These are phyloP conservation scores for Stegophylla sp. DNA, from an alignment of 2,888 invertebrate species.

Conservation along the genomic window DNA sequence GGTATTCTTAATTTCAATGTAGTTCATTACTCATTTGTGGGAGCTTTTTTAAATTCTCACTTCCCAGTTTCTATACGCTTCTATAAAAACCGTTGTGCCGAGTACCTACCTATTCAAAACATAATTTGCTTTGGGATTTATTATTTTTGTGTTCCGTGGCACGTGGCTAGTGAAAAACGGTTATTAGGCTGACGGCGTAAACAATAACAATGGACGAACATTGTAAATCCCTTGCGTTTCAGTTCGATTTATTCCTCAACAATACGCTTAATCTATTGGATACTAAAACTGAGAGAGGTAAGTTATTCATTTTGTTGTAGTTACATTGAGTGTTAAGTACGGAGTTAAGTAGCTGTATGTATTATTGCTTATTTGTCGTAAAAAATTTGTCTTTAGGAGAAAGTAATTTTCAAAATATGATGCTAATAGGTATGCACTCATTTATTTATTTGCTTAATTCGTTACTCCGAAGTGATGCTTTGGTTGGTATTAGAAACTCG, in stretches of 20 bases:
- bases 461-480: too few species aligned
- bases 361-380: not conserved
- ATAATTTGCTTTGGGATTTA: too few species aligned
- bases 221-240: slow-evolving; percentile 24
- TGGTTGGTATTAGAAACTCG: too few species aligned
- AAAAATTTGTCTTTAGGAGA: not conserved
- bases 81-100: too few species aligned
- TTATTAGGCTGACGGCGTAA: too few species aligned
- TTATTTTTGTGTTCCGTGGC: too few species aligned
- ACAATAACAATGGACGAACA: slow-evolving; percentile 19
- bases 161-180: too few species aligned
- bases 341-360: not conserved
- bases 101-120: not conserved
- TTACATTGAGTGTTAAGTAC: too few species aligned
- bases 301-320: not conserved
- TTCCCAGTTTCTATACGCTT: too few species aligned
- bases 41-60: too few species aligned
- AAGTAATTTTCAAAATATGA: not conserved
- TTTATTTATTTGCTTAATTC: not conserved
- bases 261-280: slow-evolving; percentile 19
- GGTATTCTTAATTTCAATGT: too few species aligned
- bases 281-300: slow-evolving; percentile 27
- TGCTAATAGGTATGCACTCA: not conserved
- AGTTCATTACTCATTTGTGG: too few species aligned
- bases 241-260: slow-evolving; percentile 42